Percentiles rank a stretch among this genome's conserved stretches.
These are phyloP conservation scores for Chouioia cunea DNA, from an alignment of 2,888 invertebrate genomes.

Conservation along the genomic window DNA sequence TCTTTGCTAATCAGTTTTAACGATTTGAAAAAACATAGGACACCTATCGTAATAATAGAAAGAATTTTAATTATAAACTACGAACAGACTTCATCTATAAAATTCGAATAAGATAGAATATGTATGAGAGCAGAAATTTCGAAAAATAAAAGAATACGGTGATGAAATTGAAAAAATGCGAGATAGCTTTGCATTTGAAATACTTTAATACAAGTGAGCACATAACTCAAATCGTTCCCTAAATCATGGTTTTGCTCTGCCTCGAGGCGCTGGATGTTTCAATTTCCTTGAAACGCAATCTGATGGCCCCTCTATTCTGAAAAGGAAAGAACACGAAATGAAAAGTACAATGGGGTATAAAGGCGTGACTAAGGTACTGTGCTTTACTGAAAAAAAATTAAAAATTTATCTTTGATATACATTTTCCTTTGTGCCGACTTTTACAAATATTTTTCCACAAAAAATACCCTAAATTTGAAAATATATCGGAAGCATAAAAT, in stretches of 20 bases:
- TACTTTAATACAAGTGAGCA: slow-evolving; percentile 61
- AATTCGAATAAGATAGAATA: slow-evolving; percentile 11
- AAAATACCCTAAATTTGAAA: no score
- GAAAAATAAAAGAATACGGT: slow-evolving; percentile 27
- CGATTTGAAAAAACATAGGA: no score
- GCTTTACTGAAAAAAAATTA: slow-evolving; percentile 6
- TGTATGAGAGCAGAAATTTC: neutral
- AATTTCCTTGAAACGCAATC: slow-evolving; percentile 83
- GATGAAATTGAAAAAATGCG: slow-evolving; percentile 45
- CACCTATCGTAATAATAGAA: no score
- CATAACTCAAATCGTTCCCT: slow-evolving; percentile 66
- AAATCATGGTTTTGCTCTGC: slow-evolving; percentile 64
- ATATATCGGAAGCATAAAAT: neutral
- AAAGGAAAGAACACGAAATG: slow-evolving; percentile 49
- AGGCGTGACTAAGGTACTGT: slow-evolving; percentile 34
- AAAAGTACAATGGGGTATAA: slow-evolving; percentile 47
- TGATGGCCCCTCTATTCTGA: slow-evolving; percentile 68
- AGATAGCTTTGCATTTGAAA: slow-evolving; percentile 62
- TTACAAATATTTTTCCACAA: no score
- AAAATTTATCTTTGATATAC: slow-evolving; percentile 12
- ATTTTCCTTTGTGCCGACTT: neutral
- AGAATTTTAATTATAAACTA: no score
- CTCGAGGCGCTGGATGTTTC: slow-evolving; percentile 73
- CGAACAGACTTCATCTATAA: slow-evolving; percentile 25
- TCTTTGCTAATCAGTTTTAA: neutral